phyloP scores from a whole-genome alignment of 2,797 vertebrate species.

The Dryobates pubescens region DNA sequence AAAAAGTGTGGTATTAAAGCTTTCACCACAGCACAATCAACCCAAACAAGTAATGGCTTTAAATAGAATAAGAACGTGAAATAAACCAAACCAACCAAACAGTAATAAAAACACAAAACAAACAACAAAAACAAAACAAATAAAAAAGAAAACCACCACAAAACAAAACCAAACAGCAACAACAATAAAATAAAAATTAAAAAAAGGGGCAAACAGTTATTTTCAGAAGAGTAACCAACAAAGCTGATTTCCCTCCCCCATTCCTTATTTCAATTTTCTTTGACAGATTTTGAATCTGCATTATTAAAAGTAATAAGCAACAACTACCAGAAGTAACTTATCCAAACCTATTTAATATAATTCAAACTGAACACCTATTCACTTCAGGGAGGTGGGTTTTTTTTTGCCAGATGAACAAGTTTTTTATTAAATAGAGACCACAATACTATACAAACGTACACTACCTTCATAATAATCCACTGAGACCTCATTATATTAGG shows the following conservation, averaged over 20 bases:
- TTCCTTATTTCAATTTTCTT: neutral
- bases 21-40: neutral
- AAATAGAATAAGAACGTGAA: neutral
- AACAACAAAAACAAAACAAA: neutral
- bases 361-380: neutral
- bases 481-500: neutral
- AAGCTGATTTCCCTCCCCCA: rapidly evolving
- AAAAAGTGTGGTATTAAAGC: neutral
- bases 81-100: neutral
- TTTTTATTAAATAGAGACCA: neutral
- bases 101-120: neutral
- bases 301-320: neutral
- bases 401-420: neutral
- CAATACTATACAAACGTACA: neutral
- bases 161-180: no score
- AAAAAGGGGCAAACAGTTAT: neutral
- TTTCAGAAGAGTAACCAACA: neutral
- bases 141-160: no score
- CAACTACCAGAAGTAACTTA: neutral
- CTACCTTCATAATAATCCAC: neutral
- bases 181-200: neutral
- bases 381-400: neutral
- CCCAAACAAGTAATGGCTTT: neutral
- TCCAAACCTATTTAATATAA: neutral
- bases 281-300: neutral